These are phyloP conservation scores for Paramuricea clavata DNA, from an alignment of 92 coral and sea anemone species.

Conservation along the genomic window DNA sequence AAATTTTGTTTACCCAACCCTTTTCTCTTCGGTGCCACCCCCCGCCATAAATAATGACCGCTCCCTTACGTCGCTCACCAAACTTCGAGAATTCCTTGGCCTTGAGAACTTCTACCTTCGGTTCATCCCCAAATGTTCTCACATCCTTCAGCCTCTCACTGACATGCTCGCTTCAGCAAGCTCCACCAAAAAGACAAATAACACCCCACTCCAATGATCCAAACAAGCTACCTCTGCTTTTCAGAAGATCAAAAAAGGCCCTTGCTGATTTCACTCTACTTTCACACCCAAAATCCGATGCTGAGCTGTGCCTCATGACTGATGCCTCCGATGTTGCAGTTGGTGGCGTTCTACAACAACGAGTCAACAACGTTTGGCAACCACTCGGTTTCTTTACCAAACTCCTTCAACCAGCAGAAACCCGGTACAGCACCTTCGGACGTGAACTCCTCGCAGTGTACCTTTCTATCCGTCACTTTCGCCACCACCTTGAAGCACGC, in stretches of 20 bases:
- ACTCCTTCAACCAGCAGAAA: background rate
- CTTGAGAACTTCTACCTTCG: constrained; percentile 16
- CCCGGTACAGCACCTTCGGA: constrained; percentile 2
- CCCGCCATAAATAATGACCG: too few relatives aligned
- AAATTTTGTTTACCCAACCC: too few relatives aligned
- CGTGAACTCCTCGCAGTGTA: background rate
- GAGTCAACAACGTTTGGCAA: background rate
- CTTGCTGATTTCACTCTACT: background rate
- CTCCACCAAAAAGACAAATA: too few relatives aligned
- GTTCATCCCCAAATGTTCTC: background rate
- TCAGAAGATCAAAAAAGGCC: background rate
- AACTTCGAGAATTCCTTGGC: background rate
- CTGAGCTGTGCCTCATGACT: background rate
- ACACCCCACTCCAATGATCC: background rate
- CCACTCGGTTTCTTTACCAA: background rate
- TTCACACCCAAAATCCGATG: background rate
- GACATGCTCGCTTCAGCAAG: too few relatives aligned
- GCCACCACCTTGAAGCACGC: background rate
- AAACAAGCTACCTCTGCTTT: background rate
- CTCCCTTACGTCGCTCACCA: background rate
- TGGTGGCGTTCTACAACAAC: background rate
- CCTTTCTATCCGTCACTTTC: background rate
- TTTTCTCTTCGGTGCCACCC: too few relatives aligned
- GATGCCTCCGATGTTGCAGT: background rate
- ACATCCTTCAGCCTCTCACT: too few relatives aligned